Conservation (phyloP, 2,113 vertebrate species). For the Candoia aspera region DNA sequence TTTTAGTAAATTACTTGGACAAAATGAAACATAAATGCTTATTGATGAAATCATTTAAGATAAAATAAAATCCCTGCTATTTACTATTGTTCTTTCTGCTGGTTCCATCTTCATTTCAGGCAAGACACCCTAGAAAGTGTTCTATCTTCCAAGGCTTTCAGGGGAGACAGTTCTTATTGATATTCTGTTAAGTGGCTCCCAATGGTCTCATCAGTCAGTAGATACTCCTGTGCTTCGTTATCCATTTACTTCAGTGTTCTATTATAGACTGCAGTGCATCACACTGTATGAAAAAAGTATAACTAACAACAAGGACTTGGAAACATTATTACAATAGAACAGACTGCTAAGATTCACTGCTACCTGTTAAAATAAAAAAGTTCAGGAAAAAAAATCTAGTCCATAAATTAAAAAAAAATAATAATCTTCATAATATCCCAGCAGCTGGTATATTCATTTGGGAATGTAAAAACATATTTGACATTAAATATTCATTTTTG, state of each 20-base stretch:
- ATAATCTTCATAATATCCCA: background rate
- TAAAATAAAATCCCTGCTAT: background rate
- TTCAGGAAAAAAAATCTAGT: background rate
- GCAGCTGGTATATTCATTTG: background rate
- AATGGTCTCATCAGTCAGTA: background rate
- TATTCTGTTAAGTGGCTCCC: background rate
- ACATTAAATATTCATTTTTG: background rate
- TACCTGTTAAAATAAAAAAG: background rate
- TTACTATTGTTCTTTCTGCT: background rate
- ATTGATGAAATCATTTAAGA: background rate
- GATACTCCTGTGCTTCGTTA: background rate
- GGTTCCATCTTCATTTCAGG: background rate
- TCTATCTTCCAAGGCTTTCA: background rate
- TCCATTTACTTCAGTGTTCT: rapidly evolving
- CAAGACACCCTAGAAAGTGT: background rate
- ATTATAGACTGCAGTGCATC: background rate
- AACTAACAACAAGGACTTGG: rapidly evolving
- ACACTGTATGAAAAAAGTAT: rapidly evolving
- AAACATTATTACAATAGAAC: background rate
- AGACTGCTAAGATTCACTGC: background rate
- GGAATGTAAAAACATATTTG: background rate
- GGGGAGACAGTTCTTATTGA: rapidly evolving
- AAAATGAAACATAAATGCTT: background rate
- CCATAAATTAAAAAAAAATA: background rate
- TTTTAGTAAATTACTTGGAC: background rate